Percentiles rank a stretch among this genome's conserved stretches.
phyloP scores from a whole-genome alignment of 2,888 invertebrate genomes.

The Lomographa bimaculata region DNA sequence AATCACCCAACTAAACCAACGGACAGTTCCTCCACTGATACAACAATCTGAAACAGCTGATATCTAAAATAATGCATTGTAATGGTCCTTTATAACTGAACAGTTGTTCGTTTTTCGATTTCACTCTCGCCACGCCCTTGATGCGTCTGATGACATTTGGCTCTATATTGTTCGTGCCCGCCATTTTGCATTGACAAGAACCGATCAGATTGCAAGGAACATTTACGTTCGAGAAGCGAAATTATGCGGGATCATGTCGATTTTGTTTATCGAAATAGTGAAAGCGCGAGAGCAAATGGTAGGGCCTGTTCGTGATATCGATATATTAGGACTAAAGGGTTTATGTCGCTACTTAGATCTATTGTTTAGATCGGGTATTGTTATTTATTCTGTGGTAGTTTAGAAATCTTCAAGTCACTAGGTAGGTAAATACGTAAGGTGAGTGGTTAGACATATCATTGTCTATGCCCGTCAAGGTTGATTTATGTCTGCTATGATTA shows the following conservation, averaged over 20 bases:
- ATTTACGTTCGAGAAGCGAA: slow-evolving; percentile 37
- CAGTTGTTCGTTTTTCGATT: slow-evolving; percentile 43
- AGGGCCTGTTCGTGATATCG: slow-evolving; percentile 23
- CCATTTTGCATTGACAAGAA: slow-evolving; percentile 57
- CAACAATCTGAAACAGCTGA: no score
- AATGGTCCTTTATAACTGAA: slow-evolving; percentile 37
- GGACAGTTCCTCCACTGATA: no score
- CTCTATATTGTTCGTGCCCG: slow-evolving; percentile 53
- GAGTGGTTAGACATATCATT: slow-evolving; percentile 6
- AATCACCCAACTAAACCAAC: no score
- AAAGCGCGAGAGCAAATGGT: slow-evolving; percentile 40
- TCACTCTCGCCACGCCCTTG: slow-evolving; percentile 41
- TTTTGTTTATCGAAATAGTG: slow-evolving; percentile 46
- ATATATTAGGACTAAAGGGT: slow-evolving; percentile 19
- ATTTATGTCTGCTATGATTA: slow-evolving; percentile 20
- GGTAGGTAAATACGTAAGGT: not conserved
- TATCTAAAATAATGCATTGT: slow-evolving; percentile 55
- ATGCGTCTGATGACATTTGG: slow-evolving; percentile 65
- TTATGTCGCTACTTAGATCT: slow-evolving; percentile 16
- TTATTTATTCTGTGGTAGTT: slow-evolving; percentile 11
- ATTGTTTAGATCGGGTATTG: slow-evolving; percentile 18
- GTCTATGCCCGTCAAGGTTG: slow-evolving; percentile 8
- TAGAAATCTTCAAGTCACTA: slow-evolving; percentile 12
- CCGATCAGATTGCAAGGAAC: slow-evolving; percentile 46
- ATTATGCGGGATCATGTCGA: slow-evolving; percentile 51